These are phyloP conservation scores for Samia ricini DNA, from an alignment of 1,140 invertebrate genomes.

Conservation along the genomic window DNA sequence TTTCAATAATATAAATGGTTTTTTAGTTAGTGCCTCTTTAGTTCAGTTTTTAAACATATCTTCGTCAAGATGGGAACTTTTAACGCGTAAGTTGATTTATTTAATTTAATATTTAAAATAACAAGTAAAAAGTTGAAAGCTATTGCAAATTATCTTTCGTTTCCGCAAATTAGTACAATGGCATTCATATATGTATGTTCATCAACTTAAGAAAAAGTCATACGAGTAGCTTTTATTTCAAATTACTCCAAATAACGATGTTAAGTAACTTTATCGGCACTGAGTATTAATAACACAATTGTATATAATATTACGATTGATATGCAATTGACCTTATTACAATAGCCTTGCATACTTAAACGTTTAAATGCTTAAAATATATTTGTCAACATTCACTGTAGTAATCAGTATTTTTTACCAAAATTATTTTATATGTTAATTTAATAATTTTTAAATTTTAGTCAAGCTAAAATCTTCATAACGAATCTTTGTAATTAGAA, in stretches of 20 bases:
- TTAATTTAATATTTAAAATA: conserved; percentile 13
- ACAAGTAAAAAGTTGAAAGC: neutral
- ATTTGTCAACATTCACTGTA: neutral
- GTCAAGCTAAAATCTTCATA: no score
- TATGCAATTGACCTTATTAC: neutral
- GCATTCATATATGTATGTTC: conserved; percentile 14
- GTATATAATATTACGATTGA: neutral
- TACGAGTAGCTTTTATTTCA: neutral
- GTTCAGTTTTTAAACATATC: conserved; percentile 37
- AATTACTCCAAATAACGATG: neutral
- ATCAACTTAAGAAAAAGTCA: neutral
- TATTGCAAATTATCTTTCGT: neutral
- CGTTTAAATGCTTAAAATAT: neutral
- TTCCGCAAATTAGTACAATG: conserved; percentile 50
- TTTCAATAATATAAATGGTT: conserved; percentile 39
- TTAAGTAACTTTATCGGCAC: neutral
- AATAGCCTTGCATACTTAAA: neutral
- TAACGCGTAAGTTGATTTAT: conserved; percentile 50
- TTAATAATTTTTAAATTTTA: no score
- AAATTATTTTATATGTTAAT: no score
- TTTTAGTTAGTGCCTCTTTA: conserved; percentile 41
- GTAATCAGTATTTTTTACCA: neutral
- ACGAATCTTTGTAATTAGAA: neutral
- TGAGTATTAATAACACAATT: neutral
- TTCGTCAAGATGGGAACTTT: conserved; percentile 55